Base-by-base conservation (phyloP, 2,113 vertebrate species). In the Microcebus griseorufus region DNA sequence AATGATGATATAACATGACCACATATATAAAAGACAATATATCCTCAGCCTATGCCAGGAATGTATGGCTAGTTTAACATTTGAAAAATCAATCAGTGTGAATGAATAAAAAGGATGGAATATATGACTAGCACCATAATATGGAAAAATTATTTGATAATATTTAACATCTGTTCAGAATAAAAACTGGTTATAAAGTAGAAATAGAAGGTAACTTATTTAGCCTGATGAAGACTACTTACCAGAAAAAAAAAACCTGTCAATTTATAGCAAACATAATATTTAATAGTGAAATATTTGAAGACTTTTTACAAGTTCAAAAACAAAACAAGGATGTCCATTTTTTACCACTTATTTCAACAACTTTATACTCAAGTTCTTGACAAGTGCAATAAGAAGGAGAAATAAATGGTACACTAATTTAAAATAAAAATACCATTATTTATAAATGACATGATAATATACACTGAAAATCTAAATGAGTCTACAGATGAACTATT, bases 161-260 rank as follows among this genome's bases (percentile, higher is more conserved):
- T 78, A 93, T 85, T 76, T 93, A 27, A 67, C 51, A 87, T 69
- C n/a, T 51, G 39, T 70, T 70, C 81, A 85, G 55, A 93, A 60
- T 84, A 85, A 67, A 82, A 75, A 80, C 91, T 76, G 18, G 45
- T 45, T 88, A 42, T 34, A 79, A 70, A 14, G 23, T 60, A 86
- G 27, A 17, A 86, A 55, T 65, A 86, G 8, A 80, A 51, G 25
- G 16, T 18, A 62, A 22, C 12, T 42, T 81, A 20, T 67, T 91
- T 60, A 72, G 45, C 9, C 37, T 60, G 18, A 58, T 27, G 62
- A 72, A 34, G 18, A 10, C 20, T 48, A 80, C 25, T 6, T 37
- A 39, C 27, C 1, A 48, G 42, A 53, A 78, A 78, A 8, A 45
- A 45, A 45, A 62, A 53, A 65, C 23, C 79, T 5, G 69, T 64